Evolutionary conservation across 2,113 vertebrate genomes (phyloP).

Genomic region (Sinocyclocheilus grahami): DNA sequence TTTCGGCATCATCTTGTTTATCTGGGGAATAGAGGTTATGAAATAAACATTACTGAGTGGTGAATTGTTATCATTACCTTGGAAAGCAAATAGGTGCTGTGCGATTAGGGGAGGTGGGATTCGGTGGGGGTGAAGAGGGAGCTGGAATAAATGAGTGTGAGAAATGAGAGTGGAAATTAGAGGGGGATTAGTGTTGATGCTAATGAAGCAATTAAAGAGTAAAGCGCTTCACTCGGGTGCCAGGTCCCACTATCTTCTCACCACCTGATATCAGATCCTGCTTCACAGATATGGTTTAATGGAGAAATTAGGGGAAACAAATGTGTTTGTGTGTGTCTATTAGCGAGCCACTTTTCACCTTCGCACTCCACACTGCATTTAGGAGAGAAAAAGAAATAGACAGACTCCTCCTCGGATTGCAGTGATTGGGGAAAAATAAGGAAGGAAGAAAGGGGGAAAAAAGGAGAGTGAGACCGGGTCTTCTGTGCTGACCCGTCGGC

Average conservation of each 20-base stretch:
- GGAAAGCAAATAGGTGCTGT: conserved; percentile 78
- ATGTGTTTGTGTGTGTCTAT: conserved; percentile 49
- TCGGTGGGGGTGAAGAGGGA: conserved; percentile 46
- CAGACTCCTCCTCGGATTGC: not conserved
- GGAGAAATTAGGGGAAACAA: conserved; percentile 82
- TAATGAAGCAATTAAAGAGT: conserved; percentile 97
- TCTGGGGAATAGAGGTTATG: conserved; percentile 71
- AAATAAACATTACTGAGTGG: conserved; percentile 69
- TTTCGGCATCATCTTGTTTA: conserved; percentile 73
- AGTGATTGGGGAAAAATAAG: not conserved
- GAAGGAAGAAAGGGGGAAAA: not conserved
- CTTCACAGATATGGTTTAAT: conserved; percentile 92
- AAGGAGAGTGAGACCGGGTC: conserved; percentile 55
- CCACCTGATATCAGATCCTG: conserved; percentile 88
- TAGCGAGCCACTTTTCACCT: conserved; percentile 9
- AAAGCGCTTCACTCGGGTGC: conserved; percentile 88
- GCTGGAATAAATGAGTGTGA: conserved; percentile 76
- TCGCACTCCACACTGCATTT: not conserved
- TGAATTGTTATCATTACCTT: conserved; percentile 81
- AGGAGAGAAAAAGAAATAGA: not conserved
- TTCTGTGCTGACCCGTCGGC: conserved; percentile 86
- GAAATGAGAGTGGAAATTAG: conserved; percentile 83
- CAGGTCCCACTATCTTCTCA: conserved; percentile 80
- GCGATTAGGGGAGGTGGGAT: conserved; percentile 63
- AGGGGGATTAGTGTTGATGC: conserved; percentile 87